A percentile compares a stretch with the other conserved stretches of the same genome.
Conservation (phyloP, 2,888 invertebrate species). For the Trachelus iudaicus region DNA sequence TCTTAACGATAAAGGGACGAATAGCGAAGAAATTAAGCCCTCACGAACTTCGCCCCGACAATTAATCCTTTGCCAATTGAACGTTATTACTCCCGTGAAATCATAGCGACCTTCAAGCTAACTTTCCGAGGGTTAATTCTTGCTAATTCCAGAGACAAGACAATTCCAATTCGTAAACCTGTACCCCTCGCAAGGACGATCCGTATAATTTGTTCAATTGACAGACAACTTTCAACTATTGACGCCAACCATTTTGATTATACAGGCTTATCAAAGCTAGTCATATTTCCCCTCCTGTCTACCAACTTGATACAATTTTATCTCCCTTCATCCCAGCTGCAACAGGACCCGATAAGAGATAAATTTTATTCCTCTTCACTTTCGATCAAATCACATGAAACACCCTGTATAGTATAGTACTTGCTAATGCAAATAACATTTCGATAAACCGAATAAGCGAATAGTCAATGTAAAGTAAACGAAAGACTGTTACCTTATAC, state of each 20-base stretch:
- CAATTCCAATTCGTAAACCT: not conserved
- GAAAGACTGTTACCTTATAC: not conserved
- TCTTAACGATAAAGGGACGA: not conserved
- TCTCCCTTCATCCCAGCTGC: not conserved
- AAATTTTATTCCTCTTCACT: not conserved
- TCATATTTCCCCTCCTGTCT: not conserved
- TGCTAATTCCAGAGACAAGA: not conserved
- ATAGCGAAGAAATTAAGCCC: not conserved
- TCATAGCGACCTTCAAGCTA: not conserved
- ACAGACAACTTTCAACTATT: not conserved
- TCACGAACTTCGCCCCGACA: not conserved
- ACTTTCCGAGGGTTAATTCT: not conserved
- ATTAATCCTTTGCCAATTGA: not conserved
- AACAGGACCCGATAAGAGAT: not conserved
- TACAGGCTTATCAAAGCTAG: not conserved
- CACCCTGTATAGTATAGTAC: not conserved
- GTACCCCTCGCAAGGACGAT: not conserved
- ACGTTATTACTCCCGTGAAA: not conserved
- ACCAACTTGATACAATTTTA: not conserved
- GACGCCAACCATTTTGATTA: not conserved
- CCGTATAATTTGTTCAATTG: not conserved
- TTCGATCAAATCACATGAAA: not conserved
- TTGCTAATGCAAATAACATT: not conserved
- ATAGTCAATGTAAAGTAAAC: not conserved
- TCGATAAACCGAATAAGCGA: not conserved